These are phyloP conservation scores for Temnothorax longispinosus DNA, from an alignment of 1,140 invertebrate species.

Conservation along the genomic window DNA sequence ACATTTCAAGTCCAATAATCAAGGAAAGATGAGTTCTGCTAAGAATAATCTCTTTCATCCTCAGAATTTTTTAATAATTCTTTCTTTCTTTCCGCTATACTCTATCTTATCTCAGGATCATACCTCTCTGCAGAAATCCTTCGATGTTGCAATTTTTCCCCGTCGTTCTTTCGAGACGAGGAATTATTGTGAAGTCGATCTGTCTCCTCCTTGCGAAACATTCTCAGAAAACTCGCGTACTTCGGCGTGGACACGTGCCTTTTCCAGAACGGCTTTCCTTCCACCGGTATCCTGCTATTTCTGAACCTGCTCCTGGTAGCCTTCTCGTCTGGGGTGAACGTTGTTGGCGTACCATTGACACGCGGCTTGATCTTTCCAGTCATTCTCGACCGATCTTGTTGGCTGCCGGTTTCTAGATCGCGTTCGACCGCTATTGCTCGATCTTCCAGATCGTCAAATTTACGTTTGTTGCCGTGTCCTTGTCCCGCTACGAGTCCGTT, in stretches of 20 bases:
- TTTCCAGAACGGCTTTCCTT: background rate
- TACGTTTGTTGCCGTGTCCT: conserved; percentile 34
- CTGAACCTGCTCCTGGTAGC: background rate
- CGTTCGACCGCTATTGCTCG: background rate
- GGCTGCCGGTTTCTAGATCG: background rate
- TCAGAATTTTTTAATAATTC: background rate
- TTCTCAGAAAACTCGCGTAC: conserved; percentile 19
- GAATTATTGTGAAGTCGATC: background rate
- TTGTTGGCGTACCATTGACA: background rate
- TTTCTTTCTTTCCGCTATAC: background rate
- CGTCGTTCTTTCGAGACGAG: background rate
- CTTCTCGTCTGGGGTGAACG: background rate
- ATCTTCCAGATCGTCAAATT: conserved; percentile 31
- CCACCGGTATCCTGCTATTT: background rate
- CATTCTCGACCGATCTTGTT: background rate
- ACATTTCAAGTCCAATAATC: background rate
- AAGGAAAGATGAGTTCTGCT: background rate
- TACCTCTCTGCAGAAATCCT: conserved; percentile 2
- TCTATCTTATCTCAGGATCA: background rate
- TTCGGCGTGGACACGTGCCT: background rate
- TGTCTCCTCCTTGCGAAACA: background rate
- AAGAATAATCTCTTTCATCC: background rate
- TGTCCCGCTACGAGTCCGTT: background rate
- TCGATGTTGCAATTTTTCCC: background rate
- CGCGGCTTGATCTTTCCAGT: background rate